Percentiles rank a stretch among this genome's conserved stretches.
phyloP scores from a whole-genome alignment of 2,888 invertebrate genomes.

The Athalia rosae region DNA sequence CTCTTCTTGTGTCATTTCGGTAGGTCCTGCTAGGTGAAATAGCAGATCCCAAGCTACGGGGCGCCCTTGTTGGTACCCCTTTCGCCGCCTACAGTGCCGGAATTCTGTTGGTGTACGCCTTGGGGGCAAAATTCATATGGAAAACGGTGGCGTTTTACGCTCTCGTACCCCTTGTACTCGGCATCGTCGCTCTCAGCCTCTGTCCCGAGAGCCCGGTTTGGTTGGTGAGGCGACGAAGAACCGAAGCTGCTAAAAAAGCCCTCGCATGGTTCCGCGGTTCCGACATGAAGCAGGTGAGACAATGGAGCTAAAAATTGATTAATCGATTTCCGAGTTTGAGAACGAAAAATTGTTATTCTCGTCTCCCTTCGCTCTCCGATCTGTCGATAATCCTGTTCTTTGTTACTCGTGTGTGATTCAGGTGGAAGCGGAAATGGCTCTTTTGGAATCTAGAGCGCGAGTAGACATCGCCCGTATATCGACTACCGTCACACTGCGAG shows the following conservation, averaged over 20 bases:
- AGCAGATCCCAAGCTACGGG: constrained; percentile 83
- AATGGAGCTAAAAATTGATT: neutral
- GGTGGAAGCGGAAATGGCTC: constrained; percentile 61
- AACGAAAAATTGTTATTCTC: constrained; percentile 1
- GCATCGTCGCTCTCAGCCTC: constrained; percentile 78
- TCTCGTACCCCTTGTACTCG: constrained; percentile 77
- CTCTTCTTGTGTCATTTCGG: constrained; percentile 52
- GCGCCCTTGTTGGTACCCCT: constrained; percentile 82
- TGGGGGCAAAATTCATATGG: constrained; percentile 84
- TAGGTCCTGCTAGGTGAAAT: constrained; percentile 87
- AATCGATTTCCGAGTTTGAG: neutral
- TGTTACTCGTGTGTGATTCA: constrained; percentile 41
- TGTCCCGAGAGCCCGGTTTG: constrained; percentile 87
- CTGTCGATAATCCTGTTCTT: neutral
- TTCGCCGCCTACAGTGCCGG: constrained; percentile 86
- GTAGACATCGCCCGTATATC: constrained; percentile 56
- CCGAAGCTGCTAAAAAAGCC: constrained; percentile 76
- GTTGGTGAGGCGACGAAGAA: constrained; percentile 79
- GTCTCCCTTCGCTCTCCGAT: neutral
- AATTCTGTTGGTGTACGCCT: constrained; percentile 82
- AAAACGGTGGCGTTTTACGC: constrained; percentile 81
- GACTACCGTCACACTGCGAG: constrained; percentile 51
- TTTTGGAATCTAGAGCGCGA: constrained; percentile 58
- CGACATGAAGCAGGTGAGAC: constrained; percentile 71
- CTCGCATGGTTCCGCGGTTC: constrained; percentile 79